Conservation (phyloP, 1,140 invertebrate species). For the Brachionus rotundiformis region DNA sequence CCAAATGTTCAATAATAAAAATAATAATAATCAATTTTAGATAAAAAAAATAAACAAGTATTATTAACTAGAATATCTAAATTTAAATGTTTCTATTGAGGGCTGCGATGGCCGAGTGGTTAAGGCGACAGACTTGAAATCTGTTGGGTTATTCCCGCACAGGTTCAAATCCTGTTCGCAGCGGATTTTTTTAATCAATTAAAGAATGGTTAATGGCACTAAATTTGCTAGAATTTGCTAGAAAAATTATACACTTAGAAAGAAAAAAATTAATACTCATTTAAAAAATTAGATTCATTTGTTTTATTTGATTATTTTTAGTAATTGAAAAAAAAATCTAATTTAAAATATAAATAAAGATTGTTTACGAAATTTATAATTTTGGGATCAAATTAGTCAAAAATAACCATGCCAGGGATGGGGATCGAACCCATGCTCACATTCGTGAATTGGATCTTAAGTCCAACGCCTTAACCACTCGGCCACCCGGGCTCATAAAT, state of each 20-base stretch:
- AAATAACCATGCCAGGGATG: background rate
- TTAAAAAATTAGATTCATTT: too few species aligned
- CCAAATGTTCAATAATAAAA: too few species aligned
- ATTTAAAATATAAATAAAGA: too few species aligned
- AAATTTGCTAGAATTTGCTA: background rate
- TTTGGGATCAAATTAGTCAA: background rate
- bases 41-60: background rate
- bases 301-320: too few species aligned
- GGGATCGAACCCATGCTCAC: constrained; percentile 7
- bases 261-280: too few species aligned
- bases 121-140: constrained; percentile 48
- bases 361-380: background rate
- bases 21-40: background rate
- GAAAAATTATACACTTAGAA: too few species aligned
- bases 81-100: background rate
- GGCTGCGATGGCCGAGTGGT: constrained; percentile 44
- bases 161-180: constrained; percentile 47
- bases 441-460: constrained; percentile 4
- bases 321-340: too few species aligned
- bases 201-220: too few species aligned
- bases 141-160: constrained; percentile 43
- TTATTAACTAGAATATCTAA: background rate
- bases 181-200: background rate
- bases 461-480: constrained; percentile 35
- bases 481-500: constrained; percentile 1